Base-by-base conservation (phyloP, 2,113 vertebrate genomes). In the Pongo abelii region DNA sequence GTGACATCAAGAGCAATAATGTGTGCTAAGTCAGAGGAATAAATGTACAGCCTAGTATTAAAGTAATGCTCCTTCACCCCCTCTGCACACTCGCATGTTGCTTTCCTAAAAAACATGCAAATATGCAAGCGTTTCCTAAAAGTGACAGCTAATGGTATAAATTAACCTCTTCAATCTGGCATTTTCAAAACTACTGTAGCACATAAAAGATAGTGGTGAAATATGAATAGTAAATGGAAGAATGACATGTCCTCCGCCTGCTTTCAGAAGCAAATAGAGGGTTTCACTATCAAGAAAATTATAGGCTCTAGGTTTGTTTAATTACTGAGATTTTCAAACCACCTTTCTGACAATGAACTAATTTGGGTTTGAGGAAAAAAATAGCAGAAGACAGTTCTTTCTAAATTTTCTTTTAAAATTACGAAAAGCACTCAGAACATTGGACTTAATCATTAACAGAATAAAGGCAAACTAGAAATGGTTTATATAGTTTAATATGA, bases 241-340 rank as follows among this genome's bases (percentile, higher is more conserved):
- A 85, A 57, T 85, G 74, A 0, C 74, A 40, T 77, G 72, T 59
- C 59, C 48, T 72, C 46, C 46, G 70, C 27, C 70, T 35, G 64
- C 85, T 95, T 94, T 70, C 80, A 83, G 94, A 97, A 83, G 91
- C 78, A 97, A 97, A 97, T 93, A 50, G 89, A 97, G 74, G 96
- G 96, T 97, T 97, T 85, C 46, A n/a, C 69, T 95, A 67, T 96
- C 88, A 79, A 91, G 96, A 95, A 97, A 97, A 98, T 97, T 95
- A 94, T 14, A 98, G 97, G 84, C 48, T 98, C 78, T 91, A 38
- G 77, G 91, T 80, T 97, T 97, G 83, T 97, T 97, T 88, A 94
- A 94, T 97, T 87, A 61, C 77, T 83, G 84, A 97, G 75, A 91
- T 91, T 93, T 96, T 96, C 85, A 96, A 96, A 96, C 95, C 96